Evolutionary conservation across 2,113 vertebrate species (phyloP), one percentile per base, ranked within the genome.

Genomic region (Sinocyclocheilus maitianheensis): DNA sequence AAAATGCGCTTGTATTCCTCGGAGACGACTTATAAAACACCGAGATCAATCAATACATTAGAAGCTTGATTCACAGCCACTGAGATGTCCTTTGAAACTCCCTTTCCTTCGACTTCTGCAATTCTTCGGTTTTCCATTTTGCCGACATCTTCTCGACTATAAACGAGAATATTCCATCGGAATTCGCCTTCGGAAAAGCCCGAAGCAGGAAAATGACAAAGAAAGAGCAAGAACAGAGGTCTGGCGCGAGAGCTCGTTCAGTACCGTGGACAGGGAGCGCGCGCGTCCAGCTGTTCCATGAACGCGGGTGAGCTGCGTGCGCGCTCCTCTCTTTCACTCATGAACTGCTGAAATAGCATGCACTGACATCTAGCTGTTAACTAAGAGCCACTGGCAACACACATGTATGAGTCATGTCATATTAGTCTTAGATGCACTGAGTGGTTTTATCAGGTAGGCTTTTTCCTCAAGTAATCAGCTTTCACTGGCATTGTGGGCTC

Each of bases 71-170:
- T 85, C 88, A 91, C 93, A 91, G 91, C 94, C 93, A 90, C 93
- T 92, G 93, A 94, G 93, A 94, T 91, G 91, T 89, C 92, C 88
- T 91, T 89, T 90, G 95, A 95, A 91, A 96, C 95, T 95, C 85
- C 89, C 91, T 92, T 83, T 92, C 91, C 91, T 77, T 93, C 93
- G 84, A 93, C 81, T 91, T 93, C 24, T 93, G 92, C 93, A 91
- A 92, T 91, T 90, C 93, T 93, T 91, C 89, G 89, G 91, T 93
- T 90, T 88, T 94, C 95, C 96, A 95, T 96, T 53, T 90, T 94
- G 81, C 88, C 91, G 71, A 93, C 91, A 92, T 91, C 3, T 43
- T 67, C 63, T 18, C 22, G 11, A 40, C 43, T 48, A 84, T 24
- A 34, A 60, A n/a, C 30, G 12, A 63, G 74, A 7, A 40, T 71